These are phyloP conservation scores for Phenganax marumi DNA, from an alignment of 92 coral and sea anemone species.

Conservation along the genomic window DNA sequence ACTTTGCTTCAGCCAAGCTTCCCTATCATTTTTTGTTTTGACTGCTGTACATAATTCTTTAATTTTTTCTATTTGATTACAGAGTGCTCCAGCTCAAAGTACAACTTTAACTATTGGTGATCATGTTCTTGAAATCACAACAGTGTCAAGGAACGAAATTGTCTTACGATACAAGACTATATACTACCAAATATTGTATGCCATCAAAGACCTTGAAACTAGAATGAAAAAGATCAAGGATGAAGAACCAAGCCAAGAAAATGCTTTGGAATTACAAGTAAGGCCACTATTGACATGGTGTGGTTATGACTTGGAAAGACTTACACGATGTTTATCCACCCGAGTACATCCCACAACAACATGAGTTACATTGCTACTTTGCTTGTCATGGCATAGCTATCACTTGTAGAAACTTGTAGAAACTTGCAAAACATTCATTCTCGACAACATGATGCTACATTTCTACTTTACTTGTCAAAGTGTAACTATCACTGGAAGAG, in stretches of 20 bases:
- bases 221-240: constrained; percentile 12
- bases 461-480: too few relatives aligned
- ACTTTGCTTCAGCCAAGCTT: too few relatives aligned
- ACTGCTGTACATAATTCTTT: too few relatives aligned
- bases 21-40: too few relatives aligned
- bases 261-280: constrained; percentile 17
- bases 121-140: constrained; percentile 21
- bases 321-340: neutral
- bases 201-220: constrained; percentile 8
- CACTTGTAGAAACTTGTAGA: neutral
- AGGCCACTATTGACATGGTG: neutral
- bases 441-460: too few relatives aligned
- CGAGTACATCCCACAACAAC: too few relatives aligned
- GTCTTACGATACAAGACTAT: constrained; percentile 31
- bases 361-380: neutral
- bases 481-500: too few relatives aligned
- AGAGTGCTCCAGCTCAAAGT: neutral
- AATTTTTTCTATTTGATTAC: too few relatives aligned
- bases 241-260: constrained; percentile 36
- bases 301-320: neutral
- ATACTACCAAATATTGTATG: constrained; percentile 11
- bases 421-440: constrained; percentile 39
- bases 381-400: neutral
- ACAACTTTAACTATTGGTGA: constrained; percentile 12
- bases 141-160: constrained; percentile 18